Base-by-base conservation (phyloP, 2,888 invertebrate genomes). In the Neoaliturus tenellus region DNA sequence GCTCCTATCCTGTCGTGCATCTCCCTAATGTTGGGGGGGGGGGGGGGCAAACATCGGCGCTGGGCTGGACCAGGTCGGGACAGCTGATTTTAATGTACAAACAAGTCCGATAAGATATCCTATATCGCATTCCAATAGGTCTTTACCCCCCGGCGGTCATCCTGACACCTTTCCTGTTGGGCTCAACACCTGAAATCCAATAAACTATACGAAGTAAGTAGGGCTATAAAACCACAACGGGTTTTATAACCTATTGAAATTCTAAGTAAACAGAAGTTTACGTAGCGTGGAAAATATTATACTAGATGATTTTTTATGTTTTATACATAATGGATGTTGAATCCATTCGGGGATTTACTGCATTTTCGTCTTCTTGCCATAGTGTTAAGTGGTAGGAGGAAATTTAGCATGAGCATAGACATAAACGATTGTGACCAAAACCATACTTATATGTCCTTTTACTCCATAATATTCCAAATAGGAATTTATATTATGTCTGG, bases 1-100 rank as follows among this genome's bases (percentile, higher is more conserved):
- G 51, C 31, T 14, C 20, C 28, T 62, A 55, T 44, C 44, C 17
- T 17, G 14, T 44, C 39, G 12, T 12, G 44, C n/a, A n/a, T 39
- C 39, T 39, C 39, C 51, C 20, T 4, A 39, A 20, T 2, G 39
- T n/a, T 1, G 35, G 1, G 3, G 39, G 39, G 23, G 31, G 23
- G 39, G 2, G 28, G 48, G 78, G 28, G 78, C 48, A 78, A 78
- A 78, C 78, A 78, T 55, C 14, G 55, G 55, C n/a, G 78, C 55
- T 35, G 62, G 62, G 62, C 35, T 23, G 55, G 55, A 20, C 78
- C 55, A 23, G 78, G 23, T 23, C 33, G 33, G 78, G 78, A 78
- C 78, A 78, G 78, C 78, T 78, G 78, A 78, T 78, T 78, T 78
- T 78, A 48, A 78, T 78, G 78, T 78, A 48, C 78, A 78, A 78